Base-by-base conservation (phyloP, 2,888 invertebrate species). In the Drosophila bunnanda region DNA sequence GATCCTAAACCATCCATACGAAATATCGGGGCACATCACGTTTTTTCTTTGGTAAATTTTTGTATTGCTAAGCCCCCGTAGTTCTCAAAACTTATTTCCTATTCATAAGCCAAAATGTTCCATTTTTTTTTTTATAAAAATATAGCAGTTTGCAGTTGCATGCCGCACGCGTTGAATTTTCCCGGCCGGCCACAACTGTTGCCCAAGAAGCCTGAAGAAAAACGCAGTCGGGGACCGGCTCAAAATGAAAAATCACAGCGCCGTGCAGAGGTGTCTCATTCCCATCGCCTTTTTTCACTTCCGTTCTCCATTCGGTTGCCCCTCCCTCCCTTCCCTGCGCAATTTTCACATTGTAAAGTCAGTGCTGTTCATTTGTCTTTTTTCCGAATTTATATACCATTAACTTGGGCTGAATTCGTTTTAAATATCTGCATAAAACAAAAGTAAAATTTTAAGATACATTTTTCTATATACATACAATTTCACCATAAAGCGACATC, bases 181-280 rank as follows among this genome's bases (percentile, higher is more conserved):
- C 39, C 30, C 55, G 38, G 56, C 44, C 55, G 58, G 73, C 75
- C 79, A 79, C 80, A 85, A 82, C 80, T 80, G 86, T 85, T 85
- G 88, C 77, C 83, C 53, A 48, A 41, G 69, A 34, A 55, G 39
- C 36, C 53, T 43, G 56, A 60, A 43, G 54, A 44, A 58, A 68
- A 50, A 39, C 46, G 41, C 54, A 52, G 72, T 36, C 53, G 36
- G 53, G 36, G 53, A 58, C 48, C 77, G 60, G 74, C 77, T 62
- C 70, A 65, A 87, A 87, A 87, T 87, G 83, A 83, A 87, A 87
- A 83, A 87, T 87, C 84, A 80, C 83, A 81, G 79, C 79, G 76
- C 88, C 82, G 78, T 87, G 80, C 86, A 85, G 64, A 71, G 65
- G 66, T 74, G 76, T 69, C 62, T 50, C 62, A 50, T 65, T 62